phyloP scores from a whole-genome alignment of 1,140 invertebrate genomes.

The Panagrolaimus sp. region DNA sequence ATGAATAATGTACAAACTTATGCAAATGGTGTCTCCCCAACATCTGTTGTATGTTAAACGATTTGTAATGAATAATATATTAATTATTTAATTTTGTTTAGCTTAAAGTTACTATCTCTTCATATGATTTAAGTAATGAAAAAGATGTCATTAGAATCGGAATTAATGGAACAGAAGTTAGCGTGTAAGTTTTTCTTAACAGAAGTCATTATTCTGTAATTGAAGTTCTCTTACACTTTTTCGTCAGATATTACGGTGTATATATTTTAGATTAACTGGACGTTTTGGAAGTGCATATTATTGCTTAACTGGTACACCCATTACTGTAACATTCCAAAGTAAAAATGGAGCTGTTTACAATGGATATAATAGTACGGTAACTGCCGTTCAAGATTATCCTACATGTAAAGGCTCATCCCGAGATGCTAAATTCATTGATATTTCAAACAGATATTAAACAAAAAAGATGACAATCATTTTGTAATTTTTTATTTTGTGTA shows the following conservation, averaged over 20 bases:
- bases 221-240: background rate
- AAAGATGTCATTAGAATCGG: background rate
- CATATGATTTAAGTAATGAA: background rate
- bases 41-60: too few relatives aligned
- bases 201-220: too few relatives aligned
- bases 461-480: too few relatives aligned
- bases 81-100: background rate
- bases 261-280: background rate
- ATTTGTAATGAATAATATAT: too few relatives aligned
- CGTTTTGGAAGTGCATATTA: background rate
- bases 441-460: too few relatives aligned
- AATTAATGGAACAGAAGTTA: background rate
- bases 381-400: background rate
- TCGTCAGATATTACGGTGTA: background rate
- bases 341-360: background rate
- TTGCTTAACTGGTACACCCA: background rate
- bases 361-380: background rate
- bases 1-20: background rate
- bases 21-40: background rate
- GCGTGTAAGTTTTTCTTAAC: background rate
- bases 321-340: background rate
- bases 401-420: too few relatives aligned
- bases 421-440: too few relatives aligned
- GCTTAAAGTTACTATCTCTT: background rate
- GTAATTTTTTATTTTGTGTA: too few relatives aligned